A percentile compares a stretch with the other conserved stretches of the same genome.
Conservation (phyloP, 1,140 invertebrate genomes). For the Oryctes rhinoceros region DNA sequence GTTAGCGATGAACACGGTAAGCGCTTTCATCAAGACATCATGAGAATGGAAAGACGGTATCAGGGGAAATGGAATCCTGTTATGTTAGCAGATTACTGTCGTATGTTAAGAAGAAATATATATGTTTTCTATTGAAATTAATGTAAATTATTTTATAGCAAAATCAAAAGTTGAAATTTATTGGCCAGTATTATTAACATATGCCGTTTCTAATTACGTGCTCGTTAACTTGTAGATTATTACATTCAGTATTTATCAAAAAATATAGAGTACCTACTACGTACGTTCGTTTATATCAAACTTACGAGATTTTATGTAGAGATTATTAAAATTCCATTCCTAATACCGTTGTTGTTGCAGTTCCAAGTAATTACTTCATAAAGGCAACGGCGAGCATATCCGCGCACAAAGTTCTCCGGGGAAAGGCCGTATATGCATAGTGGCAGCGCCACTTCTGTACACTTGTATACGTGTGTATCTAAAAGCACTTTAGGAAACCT, state of each 20-base stretch:
- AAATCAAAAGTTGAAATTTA: no score
- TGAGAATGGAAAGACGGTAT: no score
- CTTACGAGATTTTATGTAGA: not conserved
- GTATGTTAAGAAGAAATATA: no score
- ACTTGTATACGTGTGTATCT: constrained; percentile 12
- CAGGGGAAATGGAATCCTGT: no score
- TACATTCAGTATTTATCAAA: not conserved
- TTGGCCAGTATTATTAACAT: no score
- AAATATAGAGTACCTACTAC: not conserved
- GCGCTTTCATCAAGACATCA: no score
- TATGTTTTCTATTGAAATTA: no score
- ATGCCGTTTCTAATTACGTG: no score
- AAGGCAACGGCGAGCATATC: not conserved
- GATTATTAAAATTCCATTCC: constrained; percentile 28
- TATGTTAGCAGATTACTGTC: no score
- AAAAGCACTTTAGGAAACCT: constrained; percentile 19
- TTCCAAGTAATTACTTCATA: constrained; percentile 32
- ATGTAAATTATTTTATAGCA: no score
- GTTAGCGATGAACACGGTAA: no score
- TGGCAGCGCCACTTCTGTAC: not conserved
- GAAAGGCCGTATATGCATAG: not conserved
- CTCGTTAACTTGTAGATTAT: no score
- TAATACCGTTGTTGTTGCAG: not conserved
- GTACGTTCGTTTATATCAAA: not conserved
- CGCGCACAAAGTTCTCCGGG: not conserved